Evolutionary conservation across 1,140 invertebrate species (phyloP).

Genomic region (Drosophila yakuba): DNA sequence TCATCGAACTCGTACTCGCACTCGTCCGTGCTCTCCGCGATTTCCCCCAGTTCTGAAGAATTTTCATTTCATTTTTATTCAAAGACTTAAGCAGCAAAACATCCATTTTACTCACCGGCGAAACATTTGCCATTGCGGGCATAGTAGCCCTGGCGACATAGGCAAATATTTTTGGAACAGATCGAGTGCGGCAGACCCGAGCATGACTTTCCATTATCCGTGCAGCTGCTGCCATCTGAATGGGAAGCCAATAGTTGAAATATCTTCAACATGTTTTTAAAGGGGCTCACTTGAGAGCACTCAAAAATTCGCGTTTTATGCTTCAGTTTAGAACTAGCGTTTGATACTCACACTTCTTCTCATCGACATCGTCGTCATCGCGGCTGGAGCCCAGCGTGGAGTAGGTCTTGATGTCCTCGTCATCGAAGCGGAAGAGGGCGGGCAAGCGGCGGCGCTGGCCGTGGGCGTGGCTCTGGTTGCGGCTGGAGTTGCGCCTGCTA

Average conservation of each 20-base stretch:
- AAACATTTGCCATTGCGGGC: conserved; percentile 77
- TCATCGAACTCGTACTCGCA: conserved; percentile 78
- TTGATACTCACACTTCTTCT: conserved; percentile 68
- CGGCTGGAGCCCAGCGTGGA: conserved; percentile 78
- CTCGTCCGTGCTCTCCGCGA: conserved; percentile 81
- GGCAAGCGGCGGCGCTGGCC: conserved; percentile 53
- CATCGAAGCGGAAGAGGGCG: conserved; percentile 70
- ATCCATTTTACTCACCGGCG: conserved; percentile 56
- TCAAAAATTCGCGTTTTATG: too few relatives aligned
- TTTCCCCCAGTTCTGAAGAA: conserved; percentile 76
- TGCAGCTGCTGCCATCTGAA: conserved; percentile 75
- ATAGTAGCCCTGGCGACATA: conserved; percentile 77
- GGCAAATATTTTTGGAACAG: conserved; percentile 70
- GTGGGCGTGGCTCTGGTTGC: conserved; percentile 9
- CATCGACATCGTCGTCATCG: conserved; percentile 71
- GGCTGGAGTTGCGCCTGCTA: conserved; percentile 12
- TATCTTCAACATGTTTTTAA: background rate
- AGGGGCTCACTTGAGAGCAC: too few relatives aligned
- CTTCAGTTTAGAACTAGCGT: background rate
- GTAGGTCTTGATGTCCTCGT: conserved; percentile 78
- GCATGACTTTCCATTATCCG: conserved; percentile 74
- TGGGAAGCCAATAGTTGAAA: background rate
- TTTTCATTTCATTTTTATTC: too few relatives aligned
- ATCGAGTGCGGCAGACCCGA: conserved; percentile 72
- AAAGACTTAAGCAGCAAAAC: too few relatives aligned